Evolutionary conservation across 2,113 vertebrate species (phyloP).

Genomic region (Muntiacus reevesi): DNA sequence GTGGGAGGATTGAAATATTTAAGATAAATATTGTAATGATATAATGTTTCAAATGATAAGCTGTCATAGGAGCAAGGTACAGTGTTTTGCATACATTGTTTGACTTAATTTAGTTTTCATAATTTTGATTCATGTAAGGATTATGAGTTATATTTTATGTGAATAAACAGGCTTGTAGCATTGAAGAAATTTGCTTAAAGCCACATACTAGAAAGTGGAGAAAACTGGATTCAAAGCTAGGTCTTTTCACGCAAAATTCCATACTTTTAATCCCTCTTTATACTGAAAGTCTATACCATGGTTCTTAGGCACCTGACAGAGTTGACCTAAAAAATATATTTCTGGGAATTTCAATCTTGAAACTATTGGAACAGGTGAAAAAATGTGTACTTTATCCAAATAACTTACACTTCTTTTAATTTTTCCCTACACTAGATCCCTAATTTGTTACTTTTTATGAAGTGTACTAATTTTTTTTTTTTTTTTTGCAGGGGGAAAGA

Average conservation of each 20-base stretch:
- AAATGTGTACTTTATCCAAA: not conserved
- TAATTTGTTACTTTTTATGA: not conserved
- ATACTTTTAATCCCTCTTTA: not conserved
- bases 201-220: not conserved
- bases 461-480: no score
- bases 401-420: not conserved
- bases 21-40: not conserved
- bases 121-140: not conserved
- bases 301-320: not conserved
- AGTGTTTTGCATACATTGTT: not conserved
- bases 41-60: not conserved
- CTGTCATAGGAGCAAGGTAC: not conserved
- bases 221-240: not conserved
- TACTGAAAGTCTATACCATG: not conserved
- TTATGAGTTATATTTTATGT: not conserved
- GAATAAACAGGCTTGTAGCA: not conserved
- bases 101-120: not conserved
- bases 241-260: not conserved
- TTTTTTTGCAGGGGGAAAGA: not conserved
- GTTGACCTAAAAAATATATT: not conserved
- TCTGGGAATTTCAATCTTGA: not conserved
- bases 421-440: not conserved
- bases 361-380: not conserved
- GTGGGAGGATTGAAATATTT: not conserved
- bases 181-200: not conserved